phyloP scores from a whole-genome alignment of 2,888 invertebrate species.

The Ormyrus rosae region DNA sequence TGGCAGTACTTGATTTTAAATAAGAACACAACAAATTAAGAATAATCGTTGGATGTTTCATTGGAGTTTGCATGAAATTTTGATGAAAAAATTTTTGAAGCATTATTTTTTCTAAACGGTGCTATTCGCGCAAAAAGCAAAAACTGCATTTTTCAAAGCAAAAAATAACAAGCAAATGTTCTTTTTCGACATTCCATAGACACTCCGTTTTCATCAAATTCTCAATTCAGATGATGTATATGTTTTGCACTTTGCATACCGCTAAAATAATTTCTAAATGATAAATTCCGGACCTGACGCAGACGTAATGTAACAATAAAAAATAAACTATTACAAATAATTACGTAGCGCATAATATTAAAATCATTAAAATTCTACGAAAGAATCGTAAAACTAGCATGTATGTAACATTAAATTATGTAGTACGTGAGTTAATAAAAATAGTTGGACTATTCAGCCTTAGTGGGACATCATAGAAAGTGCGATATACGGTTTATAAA shows the following conservation, averaged over 20 bases:
- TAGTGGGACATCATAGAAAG: conserved; percentile 48
- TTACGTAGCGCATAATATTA: conserved; percentile 38
- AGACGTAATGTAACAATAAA: conserved; percentile 19
- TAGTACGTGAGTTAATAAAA: conserved; percentile 6
- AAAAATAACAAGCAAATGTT: neutral
- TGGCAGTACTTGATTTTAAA: neutral
- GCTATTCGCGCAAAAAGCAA: too few species aligned
- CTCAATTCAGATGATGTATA: neutral
- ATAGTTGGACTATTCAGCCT: conserved; percentile 15
- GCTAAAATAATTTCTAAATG: conserved; percentile 9
- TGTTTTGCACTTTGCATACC: neutral
- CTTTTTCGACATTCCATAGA: neutral
- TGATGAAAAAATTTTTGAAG: too few species aligned
- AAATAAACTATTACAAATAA: conserved; percentile 39
- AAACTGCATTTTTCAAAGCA: neutral
- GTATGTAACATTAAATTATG: conserved; percentile 2
- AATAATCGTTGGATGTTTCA: neutral
- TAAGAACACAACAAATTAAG: conserved; percentile 15
- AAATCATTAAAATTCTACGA: conserved; percentile 43
- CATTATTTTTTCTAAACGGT: too few species aligned
- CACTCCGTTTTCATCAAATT: neutral
- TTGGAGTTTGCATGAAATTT: too few species aligned
- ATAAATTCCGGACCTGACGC: conserved; percentile 39
- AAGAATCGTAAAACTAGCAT: conserved; percentile 21
- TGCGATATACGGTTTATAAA: neutral